Conservation (phyloP, 2,888 invertebrate species). For the Argyra leucocephala region DNA sequence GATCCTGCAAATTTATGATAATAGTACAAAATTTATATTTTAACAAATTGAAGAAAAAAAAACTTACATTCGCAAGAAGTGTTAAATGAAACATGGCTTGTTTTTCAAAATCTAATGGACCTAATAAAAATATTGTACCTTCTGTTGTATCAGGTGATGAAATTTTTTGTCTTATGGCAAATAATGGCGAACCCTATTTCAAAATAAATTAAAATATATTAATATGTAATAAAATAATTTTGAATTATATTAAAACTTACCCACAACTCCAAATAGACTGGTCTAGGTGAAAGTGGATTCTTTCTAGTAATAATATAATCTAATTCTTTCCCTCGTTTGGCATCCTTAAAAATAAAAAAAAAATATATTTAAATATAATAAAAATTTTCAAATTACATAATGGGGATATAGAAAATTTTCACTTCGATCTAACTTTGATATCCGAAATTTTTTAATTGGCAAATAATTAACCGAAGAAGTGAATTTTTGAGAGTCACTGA, state of each 20-base stretch:
- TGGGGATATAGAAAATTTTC: too few species aligned
- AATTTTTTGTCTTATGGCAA: slow-evolving; percentile 68
- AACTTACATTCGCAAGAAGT: slow-evolving; percentile 77
- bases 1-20: too few species aligned
- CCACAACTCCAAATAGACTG: slow-evolving; percentile 75
- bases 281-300: slow-evolving; percentile 66
- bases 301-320: slow-evolving; percentile 74
- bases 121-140: slow-evolving; percentile 66
- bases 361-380: not conserved
- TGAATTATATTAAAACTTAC: slow-evolving; percentile 43
- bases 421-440: too few species aligned
- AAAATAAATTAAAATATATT: slow-evolving; percentile 6
- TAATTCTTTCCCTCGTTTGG: slow-evolving; percentile 68
- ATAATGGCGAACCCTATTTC: slow-evolving; percentile 60
- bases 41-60: too few species aligned
- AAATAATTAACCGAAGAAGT: too few species aligned
- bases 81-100: slow-evolving; percentile 80
- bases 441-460: too few species aligned
- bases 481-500: too few species aligned
- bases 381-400: too few species aligned
- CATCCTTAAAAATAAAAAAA: slow-evolving; percentile 50
- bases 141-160: slow-evolving; percentile 67
- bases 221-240: not conserved
- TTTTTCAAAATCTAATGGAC: slow-evolving; percentile 77
- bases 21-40: not conserved